These are phyloP conservation scores for Apodemia hepburni DNA, from an alignment of 2,888 invertebrate genomes.

Conservation along the genomic window DNA sequence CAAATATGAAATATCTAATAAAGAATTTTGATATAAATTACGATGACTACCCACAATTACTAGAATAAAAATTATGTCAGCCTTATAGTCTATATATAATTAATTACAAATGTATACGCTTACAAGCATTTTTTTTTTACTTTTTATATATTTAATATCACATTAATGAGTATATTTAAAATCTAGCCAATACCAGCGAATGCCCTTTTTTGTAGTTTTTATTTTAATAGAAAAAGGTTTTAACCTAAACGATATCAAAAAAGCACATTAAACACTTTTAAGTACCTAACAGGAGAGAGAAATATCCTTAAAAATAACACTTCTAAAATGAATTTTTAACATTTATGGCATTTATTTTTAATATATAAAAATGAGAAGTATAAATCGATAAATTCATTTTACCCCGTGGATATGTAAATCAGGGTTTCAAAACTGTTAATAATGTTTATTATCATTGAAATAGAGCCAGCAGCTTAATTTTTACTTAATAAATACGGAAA, in stretches of 20 bases:
- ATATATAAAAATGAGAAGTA: slow-evolving; percentile 6
- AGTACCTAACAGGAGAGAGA: slow-evolving; percentile 24
- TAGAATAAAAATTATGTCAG: slow-evolving; percentile 36
- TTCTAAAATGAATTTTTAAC: slow-evolving; percentile 1
- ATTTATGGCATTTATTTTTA: not conserved
- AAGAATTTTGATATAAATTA: slow-evolving; percentile 16
- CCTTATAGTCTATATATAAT: slow-evolving; percentile 47
- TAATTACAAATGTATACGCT: slow-evolving; percentile 55
- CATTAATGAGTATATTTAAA: slow-evolving; percentile 70
- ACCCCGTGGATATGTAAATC: not conserved
- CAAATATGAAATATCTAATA: slow-evolving; percentile 11
- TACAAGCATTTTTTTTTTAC: slow-evolving; percentile 53
- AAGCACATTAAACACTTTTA: slow-evolving; percentile 42
- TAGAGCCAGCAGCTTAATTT: not conserved
- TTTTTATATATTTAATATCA: slow-evolving; percentile 66
- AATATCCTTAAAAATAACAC: slow-evolving; percentile 8
- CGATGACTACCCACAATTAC: slow-evolving; percentile 24
- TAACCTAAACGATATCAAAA: slow-evolving; percentile 31
- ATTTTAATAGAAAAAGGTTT: slow-evolving; percentile 35
- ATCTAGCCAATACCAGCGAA: slow-evolving; percentile 54
- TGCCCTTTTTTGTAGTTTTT: slow-evolving; percentile 49
- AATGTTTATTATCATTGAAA: not conserved
- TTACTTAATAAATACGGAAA: too few species aligned
- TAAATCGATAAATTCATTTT: not conserved
- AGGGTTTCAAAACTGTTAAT: not conserved